phyloP scores from a whole-genome alignment of 2,113 vertebrate species.

The Cavia aperea region DNA sequence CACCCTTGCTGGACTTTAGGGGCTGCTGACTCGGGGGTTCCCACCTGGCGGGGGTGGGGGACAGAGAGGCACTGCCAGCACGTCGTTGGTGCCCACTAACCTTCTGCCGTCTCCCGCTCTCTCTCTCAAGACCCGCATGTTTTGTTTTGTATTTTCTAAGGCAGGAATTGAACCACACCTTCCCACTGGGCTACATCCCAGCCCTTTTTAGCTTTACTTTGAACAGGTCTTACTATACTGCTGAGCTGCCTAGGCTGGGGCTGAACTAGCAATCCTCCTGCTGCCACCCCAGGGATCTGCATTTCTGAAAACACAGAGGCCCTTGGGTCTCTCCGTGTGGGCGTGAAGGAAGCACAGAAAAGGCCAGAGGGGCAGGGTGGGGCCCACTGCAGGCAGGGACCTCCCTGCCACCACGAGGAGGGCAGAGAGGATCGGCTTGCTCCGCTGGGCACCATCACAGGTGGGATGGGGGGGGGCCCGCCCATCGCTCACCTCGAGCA shows the following conservation, averaged over 20 bases:
- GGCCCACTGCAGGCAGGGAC: rapidly evolving
- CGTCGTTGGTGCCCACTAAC: rapidly evolving
- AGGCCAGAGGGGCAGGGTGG: no score
- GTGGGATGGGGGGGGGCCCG: neutral
- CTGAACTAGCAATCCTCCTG: neutral
- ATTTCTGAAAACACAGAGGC: neutral
- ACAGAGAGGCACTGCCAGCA: no score
- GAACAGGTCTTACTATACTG: neutral
- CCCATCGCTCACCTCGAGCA: neutral
- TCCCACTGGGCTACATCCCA: neutral
- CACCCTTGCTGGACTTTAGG: neutral
- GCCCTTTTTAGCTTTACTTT: neutral
- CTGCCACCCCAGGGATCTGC: rapidly evolving
- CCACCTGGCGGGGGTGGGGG: rapidly evolving
- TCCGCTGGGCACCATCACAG: neutral
- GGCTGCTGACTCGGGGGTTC: rapidly evolving
- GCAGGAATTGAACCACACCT: neutral
- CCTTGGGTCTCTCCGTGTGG: rapidly evolving
- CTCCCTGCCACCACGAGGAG: neutral
- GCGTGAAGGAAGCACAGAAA: rapidly evolving
- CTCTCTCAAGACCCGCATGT: neutral
- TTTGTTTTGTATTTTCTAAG: neutral
- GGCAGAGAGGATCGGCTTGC: neutral
- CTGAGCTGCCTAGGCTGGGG: neutral
- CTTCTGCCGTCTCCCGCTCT: neutral